phyloP scores from a whole-genome alignment of 2,888 invertebrate species.

The Hypercompe scribonia region DNA sequence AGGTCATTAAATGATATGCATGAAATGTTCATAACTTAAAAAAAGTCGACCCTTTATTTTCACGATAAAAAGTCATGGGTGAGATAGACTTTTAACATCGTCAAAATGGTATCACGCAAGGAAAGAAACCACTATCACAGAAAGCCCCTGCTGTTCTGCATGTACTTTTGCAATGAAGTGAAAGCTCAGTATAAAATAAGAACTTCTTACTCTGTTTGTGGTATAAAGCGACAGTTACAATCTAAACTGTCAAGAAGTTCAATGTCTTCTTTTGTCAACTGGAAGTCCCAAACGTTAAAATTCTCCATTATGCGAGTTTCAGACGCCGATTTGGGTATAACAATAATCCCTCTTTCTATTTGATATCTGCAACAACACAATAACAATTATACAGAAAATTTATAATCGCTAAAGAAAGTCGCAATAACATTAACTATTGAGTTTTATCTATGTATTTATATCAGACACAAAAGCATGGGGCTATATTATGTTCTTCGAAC shows the following conservation, averaged over 20 bases:
- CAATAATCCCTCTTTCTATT: slow-evolving; percentile 79
- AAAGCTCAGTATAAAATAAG: background rate
- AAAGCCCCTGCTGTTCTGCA: too few relatives aligned
- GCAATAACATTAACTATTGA: background rate
- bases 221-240: slow-evolving; percentile 88
- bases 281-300: slow-evolving; percentile 85
- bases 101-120: background rate
- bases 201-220: slow-evolving; percentile 81
- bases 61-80: background rate
- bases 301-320: slow-evolving; percentile 83
- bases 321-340: slow-evolving; percentile 87
- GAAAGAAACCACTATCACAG: too few relatives aligned
- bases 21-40: background rate
- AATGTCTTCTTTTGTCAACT: slow-evolving; percentile 81
- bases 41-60: background rate
- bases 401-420: background rate
- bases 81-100: background rate
- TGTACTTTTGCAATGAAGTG: background rate
- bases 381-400: background rate
- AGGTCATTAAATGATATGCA: background rate
- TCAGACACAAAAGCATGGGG: too few relatives aligned
- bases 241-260: slow-evolving; percentile 87
- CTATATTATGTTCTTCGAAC: too few relatives aligned
- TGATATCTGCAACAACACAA: slow-evolving; percentile 54
- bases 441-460: background rate